Evolutionary conservation across 1,140 invertebrate genomes (phyloP).

Genomic region (Heliconius himera): DNA sequence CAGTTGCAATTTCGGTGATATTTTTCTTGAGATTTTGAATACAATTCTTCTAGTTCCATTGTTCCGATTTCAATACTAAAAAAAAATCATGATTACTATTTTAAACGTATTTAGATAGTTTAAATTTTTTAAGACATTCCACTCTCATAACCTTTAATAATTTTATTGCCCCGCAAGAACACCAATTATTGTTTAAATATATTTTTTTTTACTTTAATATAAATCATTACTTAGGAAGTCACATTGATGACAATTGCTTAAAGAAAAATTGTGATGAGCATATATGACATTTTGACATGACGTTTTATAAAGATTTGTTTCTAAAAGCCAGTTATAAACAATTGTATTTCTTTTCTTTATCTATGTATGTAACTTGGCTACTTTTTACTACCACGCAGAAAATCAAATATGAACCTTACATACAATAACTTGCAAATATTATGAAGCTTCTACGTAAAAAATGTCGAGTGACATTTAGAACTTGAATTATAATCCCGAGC

Average conservation of each 20-base stretch:
- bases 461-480: too few relatives aligned
- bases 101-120: neutral
- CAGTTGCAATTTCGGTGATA: neutral
- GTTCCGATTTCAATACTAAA: neutral
- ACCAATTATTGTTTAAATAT: neutral
- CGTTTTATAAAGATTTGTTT: neutral
- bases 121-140: neutral
- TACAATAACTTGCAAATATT: too few relatives aligned
- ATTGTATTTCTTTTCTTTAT: neutral
- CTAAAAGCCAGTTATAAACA: neutral
- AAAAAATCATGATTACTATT: neutral
- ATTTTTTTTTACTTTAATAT: neutral
- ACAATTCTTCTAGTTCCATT: neutral
- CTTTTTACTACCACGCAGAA: too few relatives aligned
- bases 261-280: neutral
- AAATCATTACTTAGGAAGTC: neutral
- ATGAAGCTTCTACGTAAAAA: too few relatives aligned
- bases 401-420: too few relatives aligned
- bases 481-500: too few relatives aligned
- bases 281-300: constrained; percentile 4
- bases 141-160: neutral
- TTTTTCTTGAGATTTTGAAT: neutral
- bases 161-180: neutral
- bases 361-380: neutral
- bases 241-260: neutral